These are phyloP conservation scores for Orgyia antiqua DNA, from an alignment of 2,888 invertebrate genomes.

Conservation along the genomic window DNA sequence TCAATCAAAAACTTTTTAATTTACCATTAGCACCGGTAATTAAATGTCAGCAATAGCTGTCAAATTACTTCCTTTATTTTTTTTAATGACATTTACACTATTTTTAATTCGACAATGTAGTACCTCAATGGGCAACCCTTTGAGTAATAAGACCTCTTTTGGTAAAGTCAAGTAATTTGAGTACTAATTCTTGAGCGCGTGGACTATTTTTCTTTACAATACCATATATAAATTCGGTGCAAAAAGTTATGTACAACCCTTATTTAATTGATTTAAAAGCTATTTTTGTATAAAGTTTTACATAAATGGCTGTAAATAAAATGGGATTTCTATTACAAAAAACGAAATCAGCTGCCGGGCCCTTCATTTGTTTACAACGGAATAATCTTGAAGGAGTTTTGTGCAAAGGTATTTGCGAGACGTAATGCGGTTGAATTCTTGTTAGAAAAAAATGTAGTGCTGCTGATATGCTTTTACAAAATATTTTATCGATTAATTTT, in stretches of 20 bases:
- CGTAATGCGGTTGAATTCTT: slow-evolving; percentile 62
- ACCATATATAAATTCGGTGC: slow-evolving; percentile 1
- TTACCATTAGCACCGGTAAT: slow-evolving; percentile 45
- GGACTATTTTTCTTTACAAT: slow-evolving; percentile 16
- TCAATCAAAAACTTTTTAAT: slow-evolving; percentile 21
- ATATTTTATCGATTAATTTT: slow-evolving; percentile 3
- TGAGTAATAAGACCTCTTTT: slow-evolving; percentile 50
- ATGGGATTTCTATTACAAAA: slow-evolving; percentile 31
- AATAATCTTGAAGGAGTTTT: slow-evolving; percentile 60
- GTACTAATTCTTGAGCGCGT: slow-evolving; percentile 51
- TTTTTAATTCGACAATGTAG: slow-evolving; percentile 49
- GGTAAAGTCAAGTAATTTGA: slow-evolving; percentile 65
- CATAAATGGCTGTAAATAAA: not conserved
- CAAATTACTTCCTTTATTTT: slow-evolving; percentile 31
- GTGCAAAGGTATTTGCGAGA: slow-evolving; percentile 60
- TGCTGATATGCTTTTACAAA: too few relatives aligned
- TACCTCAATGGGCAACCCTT: slow-evolving; percentile 34
- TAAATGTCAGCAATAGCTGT: slow-evolving; percentile 44
- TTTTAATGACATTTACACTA: slow-evolving; percentile 50
- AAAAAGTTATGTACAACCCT: not conserved
- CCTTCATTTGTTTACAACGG: slow-evolving; percentile 52
- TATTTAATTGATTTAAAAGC: not conserved
- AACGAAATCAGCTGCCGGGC: slow-evolving; percentile 63
- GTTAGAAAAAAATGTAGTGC: slow-evolving; percentile 42
- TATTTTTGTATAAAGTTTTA: not conserved